Conservation (phyloP, 2,797 vertebrate genomes). For the Gymnopithys bicolor region DNA sequence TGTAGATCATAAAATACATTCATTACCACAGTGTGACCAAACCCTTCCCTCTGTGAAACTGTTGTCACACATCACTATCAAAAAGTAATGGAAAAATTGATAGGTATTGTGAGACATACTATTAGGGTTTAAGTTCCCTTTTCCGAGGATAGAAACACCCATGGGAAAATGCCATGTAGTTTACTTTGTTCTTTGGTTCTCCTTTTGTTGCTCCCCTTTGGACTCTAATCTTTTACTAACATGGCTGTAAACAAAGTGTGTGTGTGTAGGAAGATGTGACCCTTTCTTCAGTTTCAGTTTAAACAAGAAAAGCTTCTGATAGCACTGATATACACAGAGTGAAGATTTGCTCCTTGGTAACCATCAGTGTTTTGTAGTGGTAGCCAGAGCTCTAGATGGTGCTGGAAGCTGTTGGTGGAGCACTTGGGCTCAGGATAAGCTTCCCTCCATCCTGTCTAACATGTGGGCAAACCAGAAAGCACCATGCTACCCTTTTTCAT, state of each 20-base stretch:
- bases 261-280: neutral
- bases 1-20: neutral
- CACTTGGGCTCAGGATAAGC: neutral
- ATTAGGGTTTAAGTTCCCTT: neutral
- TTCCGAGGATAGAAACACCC: neutral
- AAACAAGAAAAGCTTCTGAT: neutral
- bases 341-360: slow-evolving; percentile 15
- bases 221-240: slow-evolving; percentile 5
- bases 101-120: neutral
- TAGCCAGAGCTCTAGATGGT: neutral
- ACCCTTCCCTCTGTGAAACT: neutral
- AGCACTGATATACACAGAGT: neutral
- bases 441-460: neutral
- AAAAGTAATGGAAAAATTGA: neutral
- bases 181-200: slow-evolving; percentile 5
- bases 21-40: neutral
- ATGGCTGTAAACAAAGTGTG: neutral
- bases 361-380: neutral
- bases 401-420: neutral
- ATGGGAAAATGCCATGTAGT: neutral
- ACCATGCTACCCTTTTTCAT: neutral
- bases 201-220: neutral
- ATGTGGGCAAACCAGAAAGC: neutral
- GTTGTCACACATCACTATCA: neutral
- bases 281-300: slow-evolving; percentile 10